Conservation (phyloP, 2,797 vertebrate genomes). For the Chelon auratus region DNA sequence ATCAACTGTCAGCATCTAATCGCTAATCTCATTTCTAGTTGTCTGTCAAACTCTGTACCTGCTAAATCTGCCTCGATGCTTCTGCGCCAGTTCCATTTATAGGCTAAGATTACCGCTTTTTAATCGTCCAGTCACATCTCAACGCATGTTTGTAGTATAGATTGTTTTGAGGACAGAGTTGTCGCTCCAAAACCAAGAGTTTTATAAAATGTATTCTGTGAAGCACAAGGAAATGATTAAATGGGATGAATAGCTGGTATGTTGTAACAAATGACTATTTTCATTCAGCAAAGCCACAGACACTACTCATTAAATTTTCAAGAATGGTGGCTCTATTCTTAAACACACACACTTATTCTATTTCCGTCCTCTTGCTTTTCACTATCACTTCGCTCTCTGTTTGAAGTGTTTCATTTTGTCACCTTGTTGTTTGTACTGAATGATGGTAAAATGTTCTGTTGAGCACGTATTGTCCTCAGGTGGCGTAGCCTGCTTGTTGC, state of each 20-base stretch:
- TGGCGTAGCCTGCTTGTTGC: neutral
- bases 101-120: constrained; percentile 13
- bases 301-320: constrained; percentile 15
- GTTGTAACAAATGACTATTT: neutral
- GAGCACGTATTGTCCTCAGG: neutral
- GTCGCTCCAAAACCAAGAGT: neutral
- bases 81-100: neutral
- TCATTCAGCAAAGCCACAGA: neutral
- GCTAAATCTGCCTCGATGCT: constrained; percentile 14
- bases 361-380: neutral
- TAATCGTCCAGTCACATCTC: constrained; percentile 15
- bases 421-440: neutral
- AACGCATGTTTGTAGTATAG: neutral
- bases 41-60: constrained; percentile 22
- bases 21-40: constrained; percentile 14
- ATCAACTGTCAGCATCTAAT: constrained; percentile 29
- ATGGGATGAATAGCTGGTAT: neutral
- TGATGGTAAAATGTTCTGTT: too few relatives aligned
- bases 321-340: constrained; percentile 1
- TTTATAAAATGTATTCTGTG: constrained; percentile 7
- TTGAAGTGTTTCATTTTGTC: neutral
- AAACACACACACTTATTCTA: neutral
- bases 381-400: neutral
- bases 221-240: neutral
- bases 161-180: constrained; percentile 6